Evolutionary conservation across 2,113 vertebrate species (phyloP), one percentile per base, ranked within the genome.

Genomic region (Pundamilia nyererei): DNA sequence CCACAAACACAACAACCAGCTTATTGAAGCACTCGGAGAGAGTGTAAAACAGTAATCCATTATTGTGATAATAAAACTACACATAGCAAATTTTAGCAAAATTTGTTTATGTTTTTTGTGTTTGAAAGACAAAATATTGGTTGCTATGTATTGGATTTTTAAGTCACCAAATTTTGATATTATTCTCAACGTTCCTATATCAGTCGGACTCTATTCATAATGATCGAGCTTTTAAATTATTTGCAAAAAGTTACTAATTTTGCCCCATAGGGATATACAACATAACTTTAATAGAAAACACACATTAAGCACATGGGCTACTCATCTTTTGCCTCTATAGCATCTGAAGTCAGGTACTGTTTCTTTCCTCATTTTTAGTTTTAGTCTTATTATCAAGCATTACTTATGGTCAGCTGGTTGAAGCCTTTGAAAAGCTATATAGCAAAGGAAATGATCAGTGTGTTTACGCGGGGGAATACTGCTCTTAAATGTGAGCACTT

Each of bases 381-480:
- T 33, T 8, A 79, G 15, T 80, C 9, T 58, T 53, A 55, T 82
- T 53, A 72, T 51, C 60, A 49, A 21, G 81, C 54, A 55, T 82
- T 75, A 72, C 49, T n/a, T 14, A 13, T 21, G 42, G 42, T 83
- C 10, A 65, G 38, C 45, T 38, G 13, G 26, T 80, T 75, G 9
- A 54, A 80, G 33, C 72, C 5, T 11, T 29, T 85, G 49, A 14
- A 79, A 7, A 9, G 47, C 40, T 79, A 58, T n/a, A 19, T 38
- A 35, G 40, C 29, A 56, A 79, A 79, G 31, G 9, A 19, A 85
- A 83, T 75, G n/a, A 80, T 60, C 60, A 60, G 70, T 31, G 33
- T 40, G 21, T 62, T 38, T 26, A 56, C n/a, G 0, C 1, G 0
- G 0, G 60, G 33, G 62, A 68, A 68, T 0, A 13, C 19, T 60